These are phyloP conservation scores for Trinorchestia longiramus DNA, from an alignment of 1,140 invertebrate species.

Conservation along the genomic window DNA sequence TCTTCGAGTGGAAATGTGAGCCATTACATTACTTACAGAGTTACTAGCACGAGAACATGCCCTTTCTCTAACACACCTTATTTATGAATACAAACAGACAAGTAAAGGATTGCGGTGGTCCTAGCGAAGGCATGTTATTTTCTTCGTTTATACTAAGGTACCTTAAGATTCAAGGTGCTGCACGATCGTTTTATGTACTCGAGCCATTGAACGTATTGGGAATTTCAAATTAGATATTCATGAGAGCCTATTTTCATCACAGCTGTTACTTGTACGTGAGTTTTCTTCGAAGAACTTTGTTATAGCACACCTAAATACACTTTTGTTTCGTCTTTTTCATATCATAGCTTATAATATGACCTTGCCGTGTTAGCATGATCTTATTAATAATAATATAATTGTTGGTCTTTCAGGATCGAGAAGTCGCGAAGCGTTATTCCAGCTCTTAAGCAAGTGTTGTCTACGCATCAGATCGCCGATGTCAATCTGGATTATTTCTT, in stretches of 20 bases:
- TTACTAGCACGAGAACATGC: background rate
- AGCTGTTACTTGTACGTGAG: background rate
- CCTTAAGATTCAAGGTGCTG: background rate
- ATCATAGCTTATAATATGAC: background rate
- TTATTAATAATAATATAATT: background rate
- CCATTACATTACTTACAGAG: background rate
- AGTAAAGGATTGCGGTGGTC: background rate
- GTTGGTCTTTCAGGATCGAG: conserved; percentile 73
- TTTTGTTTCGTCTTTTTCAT: background rate
- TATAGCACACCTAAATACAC: background rate
- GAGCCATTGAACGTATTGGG: background rate
- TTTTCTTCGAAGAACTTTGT: background rate
- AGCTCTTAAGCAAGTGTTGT: conserved; percentile 72
- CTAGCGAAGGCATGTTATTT: background rate
- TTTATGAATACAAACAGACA: background rate
- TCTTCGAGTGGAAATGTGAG: background rate
- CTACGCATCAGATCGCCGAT: conserved; percentile 10
- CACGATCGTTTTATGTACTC: background rate
- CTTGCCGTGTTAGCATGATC: background rate
- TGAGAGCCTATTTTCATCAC: too few relatives aligned
- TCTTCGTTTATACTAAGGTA: background rate
- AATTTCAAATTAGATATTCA: background rate
- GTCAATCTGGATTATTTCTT: conserved; percentile 3
- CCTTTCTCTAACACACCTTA: background rate
- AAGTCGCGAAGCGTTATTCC: conserved; percentile 76